Evolutionary conservation across 2,113 vertebrate genomes (phyloP).

Genomic region (Ptyas mucosa): DNA sequence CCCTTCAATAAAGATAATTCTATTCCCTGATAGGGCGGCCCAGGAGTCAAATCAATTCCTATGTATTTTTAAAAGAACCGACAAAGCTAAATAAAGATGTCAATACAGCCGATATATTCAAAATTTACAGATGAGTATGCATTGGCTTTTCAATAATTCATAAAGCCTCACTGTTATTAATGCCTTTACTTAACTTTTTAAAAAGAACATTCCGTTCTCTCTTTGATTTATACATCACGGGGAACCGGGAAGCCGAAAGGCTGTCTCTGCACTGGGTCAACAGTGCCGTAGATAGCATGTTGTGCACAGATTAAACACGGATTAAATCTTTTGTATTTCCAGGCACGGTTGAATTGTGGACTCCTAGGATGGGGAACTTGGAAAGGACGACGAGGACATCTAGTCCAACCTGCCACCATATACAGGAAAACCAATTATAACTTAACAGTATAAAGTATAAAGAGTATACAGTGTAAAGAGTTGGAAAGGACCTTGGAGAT

Average conservation of each 20-base stretch:
- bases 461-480: too few species aligned
- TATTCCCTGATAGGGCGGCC: background rate
- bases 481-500: too few species aligned
- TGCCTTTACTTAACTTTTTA: background rate
- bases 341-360: background rate
- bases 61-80: background rate
- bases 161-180: background rate
- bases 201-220: background rate
- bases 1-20: background rate
- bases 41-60: background rate
- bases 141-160: background rate
- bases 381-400: background rate
- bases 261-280: fast-evolving
- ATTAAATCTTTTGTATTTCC: background rate
- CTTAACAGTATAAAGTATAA: too few species aligned
- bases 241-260: background rate
- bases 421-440: background rate
- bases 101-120: background rate
- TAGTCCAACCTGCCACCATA: background rate
- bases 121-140: background rate
- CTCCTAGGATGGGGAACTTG: too few species aligned
- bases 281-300: background rate
- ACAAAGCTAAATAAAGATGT: background rate
- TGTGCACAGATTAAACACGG: background rate
- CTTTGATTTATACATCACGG: background rate